Conservation (phyloP, 1,140 invertebrate species). For the Samia ricini region DNA sequence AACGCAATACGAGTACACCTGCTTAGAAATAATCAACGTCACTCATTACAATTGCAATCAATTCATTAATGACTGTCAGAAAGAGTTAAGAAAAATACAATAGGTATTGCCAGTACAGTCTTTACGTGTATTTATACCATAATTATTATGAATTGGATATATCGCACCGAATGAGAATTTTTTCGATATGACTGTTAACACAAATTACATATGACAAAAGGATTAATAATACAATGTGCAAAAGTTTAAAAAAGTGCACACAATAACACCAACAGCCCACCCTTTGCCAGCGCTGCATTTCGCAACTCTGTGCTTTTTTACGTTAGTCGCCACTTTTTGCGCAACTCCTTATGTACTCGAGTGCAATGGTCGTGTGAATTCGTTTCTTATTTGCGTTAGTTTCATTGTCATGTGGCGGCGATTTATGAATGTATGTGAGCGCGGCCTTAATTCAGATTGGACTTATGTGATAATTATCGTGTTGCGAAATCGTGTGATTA, state of each 20-base stretch:
- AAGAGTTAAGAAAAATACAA: not conserved
- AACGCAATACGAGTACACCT: too few relatives aligned
- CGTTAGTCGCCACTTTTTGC: constrained; percentile 24
- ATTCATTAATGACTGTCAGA: not conserved
- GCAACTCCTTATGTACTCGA: constrained; percentile 16
- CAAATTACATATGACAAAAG: not conserved
- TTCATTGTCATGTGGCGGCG: constrained; percentile 47
- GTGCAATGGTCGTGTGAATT: constrained; percentile 47
- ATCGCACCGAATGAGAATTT: not conserved
- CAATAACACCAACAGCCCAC: constrained; percentile 22
- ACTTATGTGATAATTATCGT: constrained; percentile 9
- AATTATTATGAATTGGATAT: not conserved
- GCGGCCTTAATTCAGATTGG: constrained; percentile 29
- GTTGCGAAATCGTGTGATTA: constrained; percentile 15
- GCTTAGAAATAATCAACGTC: too few relatives aligned
- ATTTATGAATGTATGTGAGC: constrained; percentile 18
- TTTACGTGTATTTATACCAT: too few relatives aligned
- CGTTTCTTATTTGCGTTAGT: constrained; percentile 38
- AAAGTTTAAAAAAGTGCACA: not conserved
- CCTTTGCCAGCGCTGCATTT: constrained; percentile 24
- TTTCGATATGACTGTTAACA: not conserved
- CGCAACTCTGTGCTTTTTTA: constrained; percentile 31
- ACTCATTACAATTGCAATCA: too few relatives aligned
- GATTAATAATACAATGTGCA: not conserved
- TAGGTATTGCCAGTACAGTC: not conserved